A percentile compares a stretch with the other conserved stretches of the same genome.
These are phyloP conservation scores for Leucophenga varia DNA, from an alignment of 1,140 invertebrate species.

Conservation along the genomic window DNA sequence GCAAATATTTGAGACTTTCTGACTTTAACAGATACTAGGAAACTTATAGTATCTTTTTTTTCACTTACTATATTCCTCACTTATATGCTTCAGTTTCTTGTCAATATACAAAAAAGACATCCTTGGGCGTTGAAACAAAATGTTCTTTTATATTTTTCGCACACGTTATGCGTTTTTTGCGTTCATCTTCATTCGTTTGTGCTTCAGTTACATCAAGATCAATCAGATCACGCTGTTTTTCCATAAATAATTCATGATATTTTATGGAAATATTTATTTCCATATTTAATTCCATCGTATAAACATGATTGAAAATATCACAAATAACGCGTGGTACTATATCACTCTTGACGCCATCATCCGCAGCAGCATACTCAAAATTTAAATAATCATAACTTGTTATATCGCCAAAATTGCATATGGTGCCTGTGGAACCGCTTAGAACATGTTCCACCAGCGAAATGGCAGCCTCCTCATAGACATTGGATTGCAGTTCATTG, in stretches of 20 bases:
- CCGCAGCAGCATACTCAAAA: background rate
- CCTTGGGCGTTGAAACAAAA: constrained; percentile 19
- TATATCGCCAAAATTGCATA: constrained; percentile 20
- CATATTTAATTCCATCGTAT: constrained; percentile 11
- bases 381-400: background rate
- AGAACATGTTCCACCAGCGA: constrained; percentile 24
- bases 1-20: no score
- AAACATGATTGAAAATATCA: constrained; percentile 18
- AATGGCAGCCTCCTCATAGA: constrained; percentile 17
- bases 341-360: constrained; percentile 3
- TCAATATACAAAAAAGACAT: constrained; percentile 24
- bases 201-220: constrained; percentile 2
- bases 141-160: constrained; percentile 11
- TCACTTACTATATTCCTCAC: constrained; percentile 1
- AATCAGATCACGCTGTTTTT: background rate
- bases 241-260: constrained; percentile 3
- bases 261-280: constrained; percentile 23
- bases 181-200: background rate
- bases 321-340: constrained; percentile 16
- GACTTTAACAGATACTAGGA: no score
- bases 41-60: no score
- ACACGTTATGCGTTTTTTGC: background rate
- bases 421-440: constrained; percentile 14
- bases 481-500: constrained; percentile 12
- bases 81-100: background rate